These are phyloP conservation scores for Chaetodon trifascialis DNA, from an alignment of 2,113 vertebrate genomes.

Conservation along the genomic window DNA sequence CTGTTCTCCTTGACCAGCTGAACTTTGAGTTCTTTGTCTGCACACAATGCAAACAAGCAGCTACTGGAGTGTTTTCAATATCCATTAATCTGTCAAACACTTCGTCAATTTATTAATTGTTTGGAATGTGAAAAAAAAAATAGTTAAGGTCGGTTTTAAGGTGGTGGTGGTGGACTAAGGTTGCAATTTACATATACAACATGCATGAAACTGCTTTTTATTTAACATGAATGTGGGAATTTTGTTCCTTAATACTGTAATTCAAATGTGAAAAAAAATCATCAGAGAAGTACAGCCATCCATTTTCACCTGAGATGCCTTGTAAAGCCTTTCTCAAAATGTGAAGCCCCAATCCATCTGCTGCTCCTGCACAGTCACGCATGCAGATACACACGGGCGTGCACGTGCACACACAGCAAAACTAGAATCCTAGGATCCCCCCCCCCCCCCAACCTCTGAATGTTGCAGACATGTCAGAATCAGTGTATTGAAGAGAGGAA, in stretches of 20 bases:
- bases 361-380: slow-evolving; percentile 7
- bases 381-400: slow-evolving; percentile 20
- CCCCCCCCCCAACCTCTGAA: slow-evolving; percentile 13
- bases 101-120: background rate
- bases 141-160: background rate
- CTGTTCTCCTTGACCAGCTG: background rate
- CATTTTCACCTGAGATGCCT: no score
- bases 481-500: slow-evolving; percentile 13
- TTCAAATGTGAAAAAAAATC: background rate
- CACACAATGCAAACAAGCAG: background rate
- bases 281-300: background rate
- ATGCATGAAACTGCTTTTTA: background rate
- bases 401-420: slow-evolving; percentile 18
- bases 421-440: background rate
- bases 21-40: background rate
- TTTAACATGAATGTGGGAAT: background rate
- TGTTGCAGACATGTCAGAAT: slow-evolving; percentile 42
- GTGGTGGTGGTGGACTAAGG: background rate
- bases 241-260: background rate
- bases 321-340: background rate
- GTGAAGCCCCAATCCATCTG: slow-evolving; percentile 31
- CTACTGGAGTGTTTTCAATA: background rate
- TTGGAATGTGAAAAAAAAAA: background rate
- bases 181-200: slow-evolving; percentile 1
- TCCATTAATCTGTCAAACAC: background rate